Evolutionary conservation across 2,113 vertebrate genomes (phyloP), one percentile per base, ranked within the genome.

Genomic region (Stegastes partitus): DNA sequence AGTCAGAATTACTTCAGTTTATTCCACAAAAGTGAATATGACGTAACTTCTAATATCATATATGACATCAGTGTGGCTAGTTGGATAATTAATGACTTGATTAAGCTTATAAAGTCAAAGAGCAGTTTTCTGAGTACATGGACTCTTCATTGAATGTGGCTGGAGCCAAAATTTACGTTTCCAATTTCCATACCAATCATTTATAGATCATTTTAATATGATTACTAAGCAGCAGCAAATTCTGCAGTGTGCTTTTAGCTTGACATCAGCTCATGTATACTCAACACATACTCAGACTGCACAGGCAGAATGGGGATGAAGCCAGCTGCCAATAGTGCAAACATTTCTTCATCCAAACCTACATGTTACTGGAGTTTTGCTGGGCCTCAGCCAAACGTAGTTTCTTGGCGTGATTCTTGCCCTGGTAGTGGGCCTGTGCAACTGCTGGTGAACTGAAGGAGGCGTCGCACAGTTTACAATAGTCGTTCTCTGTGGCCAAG

Each of bases 381-480:
- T 98, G 97, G 54, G 97, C 96, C 87, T 99, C 97, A 0, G 96
- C 96, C 65, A 99, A 95, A 4, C 98, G 95, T 44, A 99, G 94
- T 80, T 96, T 94, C 93, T 98, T 99, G 90, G 97, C 97, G 0
- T 99, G 98, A 85, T 99, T 99, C 75, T 99, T 99, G 74, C 98
- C 98, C 90, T 98, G 97, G 89, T 99, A 99, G 91, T 99, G 98
- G 31, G 98, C 97, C 93, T 99, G 98, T 0, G 98, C 98, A 69
- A 99, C 98, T 2, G 97, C 97, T 0, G 96, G 97, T 1, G 98
- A 99, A 18, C 98, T 99, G 89, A 99, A 99, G 12, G 98, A 99
- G 80, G 98, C 98, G 0, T 99, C 98, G 4, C 98, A 99, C 68
- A 99, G 95, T 93, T 99, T 99, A 90, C 98, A 99, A 93, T 99